A percentile compares a stretch with the other conserved stretches of the same genome.
phyloP scores from a whole-genome alignment of 2,797 vertebrate species.

The Urosaurus nigricauda region DNA sequence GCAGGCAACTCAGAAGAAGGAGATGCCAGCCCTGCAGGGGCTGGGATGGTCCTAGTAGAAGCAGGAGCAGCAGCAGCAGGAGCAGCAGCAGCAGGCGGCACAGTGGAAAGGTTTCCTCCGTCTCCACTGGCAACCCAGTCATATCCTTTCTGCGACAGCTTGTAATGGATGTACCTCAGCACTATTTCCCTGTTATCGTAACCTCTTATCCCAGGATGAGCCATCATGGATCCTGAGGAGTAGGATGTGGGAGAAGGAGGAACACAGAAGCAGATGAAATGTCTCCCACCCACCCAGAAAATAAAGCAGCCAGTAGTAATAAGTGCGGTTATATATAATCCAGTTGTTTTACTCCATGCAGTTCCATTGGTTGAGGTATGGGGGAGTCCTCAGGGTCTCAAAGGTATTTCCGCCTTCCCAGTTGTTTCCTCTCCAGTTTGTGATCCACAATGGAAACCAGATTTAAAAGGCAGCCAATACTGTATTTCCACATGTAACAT shows the following conservation, averaged over 20 bases:
- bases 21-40: slow-evolving; percentile 66
- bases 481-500: slow-evolving; percentile 77
- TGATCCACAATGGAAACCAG: slow-evolving; percentile 77
- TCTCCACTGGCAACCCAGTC: slow-evolving; percentile 84
- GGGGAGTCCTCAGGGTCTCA: slow-evolving; percentile 78
- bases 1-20: slow-evolving; percentile 69
- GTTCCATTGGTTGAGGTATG: slow-evolving; percentile 80
- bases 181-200: slow-evolving; percentile 92
- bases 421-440: slow-evolving; percentile 76
- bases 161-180: slow-evolving; percentile 94
- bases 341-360: slow-evolving; percentile 77
- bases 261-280: slow-evolving; percentile 71
- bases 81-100: no score
- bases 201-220: slow-evolving; percentile 81
- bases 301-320: slow-evolving; percentile 71
- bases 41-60: slow-evolving; percentile 74
- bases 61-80: slow-evolving; percentile 47
- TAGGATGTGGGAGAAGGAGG: slow-evolving; percentile 68
- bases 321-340: slow-evolving; percentile 77
- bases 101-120: slow-evolving; percentile 65
- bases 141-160: slow-evolving; percentile 93
- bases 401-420: slow-evolving; percentile 78
- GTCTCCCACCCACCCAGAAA: slow-evolving; percentile 42
- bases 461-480: slow-evolving; percentile 70
- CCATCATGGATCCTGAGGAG: slow-evolving; percentile 78